A percentile compares a stretch with the other conserved stretches of the same genome.
Conservation (phyloP, 2,888 invertebrate genomes). For the Cerastoderma edule region DNA sequence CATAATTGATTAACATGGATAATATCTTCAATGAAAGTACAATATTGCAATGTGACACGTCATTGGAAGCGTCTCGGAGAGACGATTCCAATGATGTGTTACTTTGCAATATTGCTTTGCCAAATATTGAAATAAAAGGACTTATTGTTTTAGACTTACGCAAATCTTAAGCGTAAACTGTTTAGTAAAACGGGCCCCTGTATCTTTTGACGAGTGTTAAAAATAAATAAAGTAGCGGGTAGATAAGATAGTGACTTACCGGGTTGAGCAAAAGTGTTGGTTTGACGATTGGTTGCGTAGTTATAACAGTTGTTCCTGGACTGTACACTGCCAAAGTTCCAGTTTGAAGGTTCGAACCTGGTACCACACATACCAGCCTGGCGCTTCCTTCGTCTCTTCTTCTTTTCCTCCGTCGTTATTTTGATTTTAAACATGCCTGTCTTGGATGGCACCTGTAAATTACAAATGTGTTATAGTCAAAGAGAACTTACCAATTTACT, state of each 20-base stretch:
- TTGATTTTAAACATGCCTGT: slow-evolving; percentile 10
- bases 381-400: slow-evolving; percentile 28
- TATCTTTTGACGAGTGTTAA: not conserved
- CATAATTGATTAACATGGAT: too few relatives aligned
- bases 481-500: not conserved
- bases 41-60: too few relatives aligned
- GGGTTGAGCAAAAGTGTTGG: slow-evolving; percentile 65
- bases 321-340: slow-evolving; percentile 44
- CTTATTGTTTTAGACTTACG: not conserved
- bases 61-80: too few relatives aligned
- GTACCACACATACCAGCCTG: slow-evolving; percentile 39
- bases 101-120: not conserved
- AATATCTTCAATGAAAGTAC: too few relatives aligned
- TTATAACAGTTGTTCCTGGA: slow-evolving; percentile 61
- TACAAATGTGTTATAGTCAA: not conserved
- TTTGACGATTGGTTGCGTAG: slow-evolving; percentile 57
- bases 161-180: not conserved
- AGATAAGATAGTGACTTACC: slow-evolving; percentile 21
- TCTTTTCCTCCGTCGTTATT: slow-evolving; percentile 20
- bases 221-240: not conserved
- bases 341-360: slow-evolving; percentile 39
- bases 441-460: slow-evolving; percentile 11
- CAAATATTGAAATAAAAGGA: not conserved
- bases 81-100: not conserved
- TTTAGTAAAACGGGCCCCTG: too few relatives aligned